Conservation (phyloP, 1,140 invertebrate genomes). For the Nephila pilipes region DNA sequence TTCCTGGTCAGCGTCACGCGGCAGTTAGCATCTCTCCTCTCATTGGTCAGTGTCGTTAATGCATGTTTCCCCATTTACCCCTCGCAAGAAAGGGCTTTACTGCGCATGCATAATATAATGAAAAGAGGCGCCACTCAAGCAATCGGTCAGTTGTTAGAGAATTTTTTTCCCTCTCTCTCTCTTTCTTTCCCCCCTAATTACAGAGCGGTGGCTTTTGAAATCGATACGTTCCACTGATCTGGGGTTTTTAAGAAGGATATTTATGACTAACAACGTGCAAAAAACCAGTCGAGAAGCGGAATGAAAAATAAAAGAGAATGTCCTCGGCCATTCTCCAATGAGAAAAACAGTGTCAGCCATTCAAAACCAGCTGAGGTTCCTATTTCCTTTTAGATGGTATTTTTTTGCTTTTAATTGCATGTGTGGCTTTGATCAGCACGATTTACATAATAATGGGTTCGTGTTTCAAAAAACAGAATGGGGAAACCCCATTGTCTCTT, state of each 20-base stretch:
- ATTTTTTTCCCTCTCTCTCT: not conserved
- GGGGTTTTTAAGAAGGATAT: slow-evolving; percentile 35
- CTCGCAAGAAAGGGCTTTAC: not conserved
- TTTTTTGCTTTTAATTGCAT: slow-evolving; percentile 30
- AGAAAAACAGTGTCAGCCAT: slow-evolving; percentile 37
- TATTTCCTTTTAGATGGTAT: not conserved
- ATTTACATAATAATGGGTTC: slow-evolving; percentile 22
- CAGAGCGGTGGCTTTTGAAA: slow-evolving; percentile 60
- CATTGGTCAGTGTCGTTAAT: slow-evolving; percentile 70
- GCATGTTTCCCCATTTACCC: slow-evolving; percentile 19
- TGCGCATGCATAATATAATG: slow-evolving; percentile 50
- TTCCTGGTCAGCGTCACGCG: slow-evolving; percentile 74
- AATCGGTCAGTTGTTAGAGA: slow-evolving; percentile 20
- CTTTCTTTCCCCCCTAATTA: slow-evolving; percentile 20
- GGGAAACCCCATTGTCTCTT: slow-evolving; percentile 26
- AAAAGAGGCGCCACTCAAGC: not conserved
- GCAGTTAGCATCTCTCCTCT: slow-evolving; percentile 22
- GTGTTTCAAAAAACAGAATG: not conserved
- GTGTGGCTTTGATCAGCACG: not conserved
- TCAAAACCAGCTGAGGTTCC: slow-evolving; percentile 17
- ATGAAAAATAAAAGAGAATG: slow-evolving; percentile 3
- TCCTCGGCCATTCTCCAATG: not conserved
- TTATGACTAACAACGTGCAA: slow-evolving; percentile 38
- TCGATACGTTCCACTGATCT: slow-evolving; percentile 32
- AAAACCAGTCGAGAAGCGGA: not conserved